Evolutionary conservation across 1,140 invertebrate genomes (phyloP), one percentile per base, ranked within the genome.

Genomic region (Belonocnema kinseyi): DNA sequence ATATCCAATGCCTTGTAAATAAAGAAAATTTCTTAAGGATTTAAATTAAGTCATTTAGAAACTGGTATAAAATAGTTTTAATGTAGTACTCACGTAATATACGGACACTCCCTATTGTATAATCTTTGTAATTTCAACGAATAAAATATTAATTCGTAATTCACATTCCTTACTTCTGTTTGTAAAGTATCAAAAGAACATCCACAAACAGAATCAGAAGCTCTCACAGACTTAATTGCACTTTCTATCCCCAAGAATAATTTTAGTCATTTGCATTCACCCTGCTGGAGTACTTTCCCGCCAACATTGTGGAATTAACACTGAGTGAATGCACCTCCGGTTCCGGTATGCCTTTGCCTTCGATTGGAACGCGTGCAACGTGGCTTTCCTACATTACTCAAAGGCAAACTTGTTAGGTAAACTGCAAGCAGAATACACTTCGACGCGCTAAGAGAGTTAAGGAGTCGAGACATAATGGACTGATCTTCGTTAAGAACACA

Each of bases 301-400:
- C 14, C 14, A 66, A 66, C 26, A 66, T 66, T 66, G 61, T 33
- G 61, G 61, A 66, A 66, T 66, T 66, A 66, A 66, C 61, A 40
- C 61, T 66, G 61, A 66, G 61, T 16, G 61, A 66, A 66, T 66
- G 26, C 61, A 66, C 61, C 21, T n/a, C 61, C 13, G 40, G 61
- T 66, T 66, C 26, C 61, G 61, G 61, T 66, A 66, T 66, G 61
- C 61, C 61, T 66, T 66, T 66, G 61, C 61, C 33, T 66, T 66
- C 61, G 26, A 66, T 66, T 66, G 61, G 16, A 66, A 33, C 26
- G 33, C 26, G 26, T 40, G 61, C 26, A 54, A 54, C 53, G 17
- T 54, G 17, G 53, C 53, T 54, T 17, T 19, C 53, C 53, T 66
- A 16, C 61, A 66, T 66, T 40, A 66, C 61, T 66, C 61, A 66